Conservation (phyloP, 2,888 invertebrate genomes). For the Uloborus plumipes region DNA sequence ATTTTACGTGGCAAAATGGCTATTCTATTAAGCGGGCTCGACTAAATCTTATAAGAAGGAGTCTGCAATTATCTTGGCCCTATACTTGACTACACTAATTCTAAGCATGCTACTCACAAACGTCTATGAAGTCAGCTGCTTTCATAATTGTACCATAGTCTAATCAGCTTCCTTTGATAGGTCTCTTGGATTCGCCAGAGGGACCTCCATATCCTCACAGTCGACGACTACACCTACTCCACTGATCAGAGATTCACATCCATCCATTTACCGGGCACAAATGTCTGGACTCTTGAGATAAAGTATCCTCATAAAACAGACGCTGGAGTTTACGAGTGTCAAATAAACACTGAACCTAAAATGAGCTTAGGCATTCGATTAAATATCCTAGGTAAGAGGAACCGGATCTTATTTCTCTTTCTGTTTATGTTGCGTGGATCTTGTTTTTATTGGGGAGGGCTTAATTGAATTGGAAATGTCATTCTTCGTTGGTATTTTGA, state of each 20-base stretch:
- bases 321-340: constrained; percentile 89
- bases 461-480: neutral
- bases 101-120: too few species aligned
- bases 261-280: constrained; percentile 84
- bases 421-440: too few species aligned
- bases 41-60: too few species aligned
- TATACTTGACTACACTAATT: too few species aligned
- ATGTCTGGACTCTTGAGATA: constrained; percentile 93
- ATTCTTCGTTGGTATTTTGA: neutral
- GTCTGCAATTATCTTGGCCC: too few species aligned
- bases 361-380: constrained; percentile 88
- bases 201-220: constrained; percentile 91
- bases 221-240: constrained; percentile 90
- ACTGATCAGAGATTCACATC: constrained; percentile 92
- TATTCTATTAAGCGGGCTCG: too few species aligned
- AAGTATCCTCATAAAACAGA: constrained; percentile 93
- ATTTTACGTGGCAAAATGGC: too few species aligned
- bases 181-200: constrained; percentile 92
- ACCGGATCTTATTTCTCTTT: neutral
- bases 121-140: too few species aligned
- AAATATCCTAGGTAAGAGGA: constrained; percentile 87
- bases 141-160: too few species aligned
- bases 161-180: constrained; percentile 73
- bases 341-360: constrained; percentile 91
- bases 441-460: too few species aligned